Evolutionary conservation across 2,797 vertebrate genomes (phyloP).

Genomic region (Nyctibius grandis): DNA sequence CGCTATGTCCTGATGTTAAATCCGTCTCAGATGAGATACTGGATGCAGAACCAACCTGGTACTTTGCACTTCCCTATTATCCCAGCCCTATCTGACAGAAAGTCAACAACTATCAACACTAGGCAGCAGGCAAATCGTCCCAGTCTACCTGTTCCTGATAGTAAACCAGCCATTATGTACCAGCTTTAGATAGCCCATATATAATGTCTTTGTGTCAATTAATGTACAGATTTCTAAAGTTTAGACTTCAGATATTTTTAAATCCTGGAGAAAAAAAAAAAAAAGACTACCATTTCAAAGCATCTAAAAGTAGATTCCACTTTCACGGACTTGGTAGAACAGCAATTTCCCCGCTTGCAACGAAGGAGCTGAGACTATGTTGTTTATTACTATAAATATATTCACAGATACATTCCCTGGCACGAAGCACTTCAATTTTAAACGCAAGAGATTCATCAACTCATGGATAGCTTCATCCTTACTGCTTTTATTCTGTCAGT

Average conservation of each 20-base stretch:
- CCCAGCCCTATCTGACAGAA: rapidly evolving
- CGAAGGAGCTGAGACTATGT: neutral
- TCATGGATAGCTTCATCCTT: constrained; percentile 20
- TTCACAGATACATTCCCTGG: constrained; percentile 31
- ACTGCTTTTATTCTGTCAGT: constrained; percentile 29
- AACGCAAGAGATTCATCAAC: constrained; percentile 16
- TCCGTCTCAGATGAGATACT: neutral
- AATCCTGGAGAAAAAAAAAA: neutral
- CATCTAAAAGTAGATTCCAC: constrained; percentile 27
- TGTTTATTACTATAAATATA: constrained; percentile 46
- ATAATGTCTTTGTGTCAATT: neutral
- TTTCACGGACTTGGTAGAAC: neutral
- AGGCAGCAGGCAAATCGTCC: neutral
- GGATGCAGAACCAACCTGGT: neutral
- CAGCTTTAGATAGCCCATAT: neutral
- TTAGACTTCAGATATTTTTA: constrained; percentile 7
- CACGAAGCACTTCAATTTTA: constrained; percentile 6
- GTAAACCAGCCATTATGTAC: neutral
- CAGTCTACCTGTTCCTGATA: neutral
- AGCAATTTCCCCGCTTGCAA: neutral
- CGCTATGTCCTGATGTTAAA: rapidly evolving
- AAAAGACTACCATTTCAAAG: neutral
- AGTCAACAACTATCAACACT: neutral
- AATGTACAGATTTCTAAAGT: neutral
- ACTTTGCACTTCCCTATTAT: neutral